Base-by-base conservation (phyloP, 2,797 vertebrate genomes). In the Malurus splendens region DNA sequence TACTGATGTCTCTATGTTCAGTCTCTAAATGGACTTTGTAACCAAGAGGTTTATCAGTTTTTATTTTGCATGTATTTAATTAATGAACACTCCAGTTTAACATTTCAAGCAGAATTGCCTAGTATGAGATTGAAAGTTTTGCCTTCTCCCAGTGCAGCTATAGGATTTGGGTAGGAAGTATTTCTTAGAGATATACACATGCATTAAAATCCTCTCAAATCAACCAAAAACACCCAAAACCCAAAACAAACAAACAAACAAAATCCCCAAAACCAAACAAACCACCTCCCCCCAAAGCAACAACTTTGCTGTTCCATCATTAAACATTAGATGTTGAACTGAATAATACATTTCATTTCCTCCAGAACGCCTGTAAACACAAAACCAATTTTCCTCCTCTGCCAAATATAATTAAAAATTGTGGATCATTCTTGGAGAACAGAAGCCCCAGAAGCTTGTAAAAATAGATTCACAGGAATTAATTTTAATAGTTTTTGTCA, bases 351-450 rank as follows among this genome's bases (percentile, higher is more conserved):
- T 90, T 90, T 78, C 25, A 57, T 90, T 93, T 95, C 68, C 76
- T 82, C 20, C 45, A 82, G 50, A 89, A 87, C 47, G 50, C 9
- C 36, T 92, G 68, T 71, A 87, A 94, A 89, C 80, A 87, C n/a
- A 82, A 82, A 94, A 41, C 28, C 38, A 78, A 82, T 86, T 92
- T 91, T 92, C 33, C 50, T 85, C 56, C 57, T 74, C 56, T 87
- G 66, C 24, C 76, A 89, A 85, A 87, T 60, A 64, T 85, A 85
- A 90, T 92, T 92, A 39, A 87, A 89, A 92, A 80, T 48, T 90
- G 72, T 79, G 67, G 85, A 66, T 62, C 41, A 56, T 82, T 85
- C 66, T 78, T 80, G 47, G 41, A 88, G 45, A 88, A 83, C 33
- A 68, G 70, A 86, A 90, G 67, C 27, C 81, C 65, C 61, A 67